These are phyloP conservation scores for Arbacia lixula DNA, from an alignment of 53 echinoderm and acorn worm species.

Conservation along the genomic window DNA sequence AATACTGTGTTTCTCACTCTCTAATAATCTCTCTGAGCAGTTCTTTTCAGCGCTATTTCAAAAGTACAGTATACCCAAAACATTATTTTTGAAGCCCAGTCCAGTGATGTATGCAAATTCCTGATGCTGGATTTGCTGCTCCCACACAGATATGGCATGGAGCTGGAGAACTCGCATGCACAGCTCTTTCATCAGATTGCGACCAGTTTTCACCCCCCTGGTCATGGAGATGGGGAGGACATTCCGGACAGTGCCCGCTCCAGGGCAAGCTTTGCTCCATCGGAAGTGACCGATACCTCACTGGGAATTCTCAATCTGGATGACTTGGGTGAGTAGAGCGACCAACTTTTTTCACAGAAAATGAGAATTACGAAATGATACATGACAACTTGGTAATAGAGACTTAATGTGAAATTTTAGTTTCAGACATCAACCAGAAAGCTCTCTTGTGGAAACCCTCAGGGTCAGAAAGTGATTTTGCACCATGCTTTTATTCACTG, in stretches of 20 bases:
- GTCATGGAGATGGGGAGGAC: constrained; percentile 3
- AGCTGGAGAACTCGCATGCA: constrained; percentile 29
- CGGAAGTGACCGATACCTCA: constrained; percentile 73
- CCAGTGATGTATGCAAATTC: no score
- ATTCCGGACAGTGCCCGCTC: constrained; percentile 33
- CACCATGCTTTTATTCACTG: no score
- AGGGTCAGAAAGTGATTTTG: no score
- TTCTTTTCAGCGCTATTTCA: no score
- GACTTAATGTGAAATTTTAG: no score
- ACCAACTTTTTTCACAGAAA: no score
- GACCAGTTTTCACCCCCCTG: neutral
- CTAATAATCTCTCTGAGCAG: neutral
- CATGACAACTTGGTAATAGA: neutral
- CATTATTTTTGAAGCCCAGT: no score
- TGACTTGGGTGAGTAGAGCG: constrained; percentile 32
- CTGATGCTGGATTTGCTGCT: no score
- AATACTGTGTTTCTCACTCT: neutral
- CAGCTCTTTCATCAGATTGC: constrained; percentile 16
- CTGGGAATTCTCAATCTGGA: constrained; percentile 86
- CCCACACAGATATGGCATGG: neutral
- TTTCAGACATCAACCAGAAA: no score
- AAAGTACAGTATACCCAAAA: no score
- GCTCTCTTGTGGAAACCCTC: no score
- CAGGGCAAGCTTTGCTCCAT: constrained; percentile 40
- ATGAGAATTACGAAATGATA: no score